Evolutionary conservation across 1,140 invertebrate species (phyloP), one percentile per base, ranked within the genome.

Genomic region (Drosophila eugracilis): DNA sequence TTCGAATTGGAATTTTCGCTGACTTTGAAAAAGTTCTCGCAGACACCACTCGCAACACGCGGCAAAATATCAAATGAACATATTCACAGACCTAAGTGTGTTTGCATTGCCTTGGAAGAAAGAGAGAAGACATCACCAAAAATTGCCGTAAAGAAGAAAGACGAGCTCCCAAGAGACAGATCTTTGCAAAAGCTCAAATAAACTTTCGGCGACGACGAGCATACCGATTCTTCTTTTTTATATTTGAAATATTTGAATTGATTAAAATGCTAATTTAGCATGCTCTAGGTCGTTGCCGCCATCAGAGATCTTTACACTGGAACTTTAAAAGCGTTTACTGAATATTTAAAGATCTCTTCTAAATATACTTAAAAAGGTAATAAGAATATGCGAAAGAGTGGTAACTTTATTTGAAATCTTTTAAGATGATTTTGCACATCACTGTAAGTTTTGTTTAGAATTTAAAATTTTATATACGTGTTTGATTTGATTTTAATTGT

Each of bases 201-300:
- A 71, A 47, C 12, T 58, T 57, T 57, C n/a, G 19, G 24, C 41
- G 12, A 17, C 41, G 12, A 26, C 32, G 12, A 62, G 28, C 47
- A 44, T n/a, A n/a, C 26, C 36, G 22, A 19, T 26, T 28, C 36
- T 67, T 37, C 26, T 72, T 59, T 62, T 70, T 66, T 54, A 4
- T 15, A 67, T 24, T 72, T 76, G 45, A 66, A n/a, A n/a, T 75
- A 48, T 44, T 67, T 66, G 66, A 86, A 86, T 80, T 80, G 50
- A 80, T 85, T 80, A 80, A n/a, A 86, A 86, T 85, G 78, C 71
- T 60, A 69, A 84, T 85, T 84, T 65, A 74, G 57, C 53, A 76
- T 85, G 60, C 76, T 63, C 59, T 28, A n/a, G 39, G 37, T 44
- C 41, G 60, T 60, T 75, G 71, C 70, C 76, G 65, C 60, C 52